phyloP scores from a whole-genome alignment of 2,888 invertebrate genomes.

The Tuta absoluta region DNA sequence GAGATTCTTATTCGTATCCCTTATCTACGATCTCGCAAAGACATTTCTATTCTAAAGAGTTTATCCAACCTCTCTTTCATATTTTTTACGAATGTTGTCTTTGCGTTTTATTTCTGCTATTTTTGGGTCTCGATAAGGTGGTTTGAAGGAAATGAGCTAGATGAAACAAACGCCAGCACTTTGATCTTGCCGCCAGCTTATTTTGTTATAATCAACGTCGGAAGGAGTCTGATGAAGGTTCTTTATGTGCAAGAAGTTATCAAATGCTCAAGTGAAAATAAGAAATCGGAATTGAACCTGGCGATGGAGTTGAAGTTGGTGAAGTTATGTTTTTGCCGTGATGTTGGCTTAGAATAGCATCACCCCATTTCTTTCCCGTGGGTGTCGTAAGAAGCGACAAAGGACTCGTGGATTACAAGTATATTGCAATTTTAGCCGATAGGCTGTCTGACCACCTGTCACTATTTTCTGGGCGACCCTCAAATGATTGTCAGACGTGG shows the following conservation, averaged over 20 bases:
- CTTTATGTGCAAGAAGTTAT: constrained; percentile 28
- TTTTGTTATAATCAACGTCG: constrained; percentile 50
- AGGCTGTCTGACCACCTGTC: too few species aligned
- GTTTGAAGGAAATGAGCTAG: constrained; percentile 51
- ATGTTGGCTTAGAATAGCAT: too few species aligned
- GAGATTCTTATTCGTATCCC: neutral
- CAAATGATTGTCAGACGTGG: too few species aligned
- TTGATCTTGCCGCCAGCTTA: constrained; percentile 53
- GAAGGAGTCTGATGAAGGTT: constrained; percentile 39
- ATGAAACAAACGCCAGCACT: constrained; percentile 54
- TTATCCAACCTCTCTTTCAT: neutral
- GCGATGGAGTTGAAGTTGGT: too few species aligned
- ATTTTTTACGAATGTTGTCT: constrained; percentile 30
- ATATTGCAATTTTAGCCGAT: too few species aligned
- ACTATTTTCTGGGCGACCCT: too few species aligned
- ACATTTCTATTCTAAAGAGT: neutral
- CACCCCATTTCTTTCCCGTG: too few species aligned
- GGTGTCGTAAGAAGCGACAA: too few species aligned
- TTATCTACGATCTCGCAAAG: neutral
- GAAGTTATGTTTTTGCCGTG: too few species aligned
- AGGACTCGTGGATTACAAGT: too few species aligned
- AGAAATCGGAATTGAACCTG: neutral
- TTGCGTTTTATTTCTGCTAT: constrained; percentile 34
- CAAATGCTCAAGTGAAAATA: neutral
- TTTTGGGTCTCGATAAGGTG: constrained; percentile 34